Percentiles rank a stretch among this genome's conserved stretches.
Conservation (phyloP, 1,140 invertebrate species). For the Pogonomyrmex californicus region DNA sequence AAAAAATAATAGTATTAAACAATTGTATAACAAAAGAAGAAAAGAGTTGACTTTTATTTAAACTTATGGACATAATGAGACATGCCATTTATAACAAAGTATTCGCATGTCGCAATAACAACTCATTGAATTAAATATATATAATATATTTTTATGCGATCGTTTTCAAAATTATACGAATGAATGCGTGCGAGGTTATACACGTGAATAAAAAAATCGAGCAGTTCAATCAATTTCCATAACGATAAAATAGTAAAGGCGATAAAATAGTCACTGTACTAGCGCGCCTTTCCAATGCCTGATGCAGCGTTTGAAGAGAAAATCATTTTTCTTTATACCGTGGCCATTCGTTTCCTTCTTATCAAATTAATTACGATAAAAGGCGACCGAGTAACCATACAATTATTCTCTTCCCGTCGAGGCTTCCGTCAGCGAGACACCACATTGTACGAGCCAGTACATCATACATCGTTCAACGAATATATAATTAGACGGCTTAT, state of each 20-base stretch:
- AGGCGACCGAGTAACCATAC: slow-evolving; percentile 16
- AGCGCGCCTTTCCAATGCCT: background rate
- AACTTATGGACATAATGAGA: background rate
- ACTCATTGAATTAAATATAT: background rate
- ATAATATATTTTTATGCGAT: background rate
- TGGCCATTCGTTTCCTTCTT: slow-evolving; percentile 56
- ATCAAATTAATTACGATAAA: slow-evolving; percentile 74
- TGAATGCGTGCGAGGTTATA: background rate
- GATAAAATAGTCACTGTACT: slow-evolving; percentile 2
- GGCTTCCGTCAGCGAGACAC: background rate
- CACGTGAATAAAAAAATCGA: slow-evolving; percentile 7
- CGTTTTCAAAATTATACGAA: background rate
- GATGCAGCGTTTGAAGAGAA: slow-evolving; percentile 38
- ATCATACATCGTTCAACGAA: background rate
- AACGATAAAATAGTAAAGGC: slow-evolving; percentile 9
- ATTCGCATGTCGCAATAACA: background rate
- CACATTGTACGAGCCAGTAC: background rate
- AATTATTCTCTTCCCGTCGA: slow-evolving; percentile 41
- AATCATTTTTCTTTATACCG: slow-evolving; percentile 66
- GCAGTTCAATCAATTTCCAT: slow-evolving; percentile 54
- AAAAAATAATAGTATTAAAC: background rate
- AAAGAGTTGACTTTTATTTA: background rate
- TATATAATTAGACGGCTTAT: slow-evolving; percentile 1
- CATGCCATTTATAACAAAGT: background rate
- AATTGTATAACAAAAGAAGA: background rate